Percentiles rank a stretch among this genome's conserved stretches.
Conservation (phyloP, 2,888 invertebrate species). For the Trachelus tabidus region DNA sequence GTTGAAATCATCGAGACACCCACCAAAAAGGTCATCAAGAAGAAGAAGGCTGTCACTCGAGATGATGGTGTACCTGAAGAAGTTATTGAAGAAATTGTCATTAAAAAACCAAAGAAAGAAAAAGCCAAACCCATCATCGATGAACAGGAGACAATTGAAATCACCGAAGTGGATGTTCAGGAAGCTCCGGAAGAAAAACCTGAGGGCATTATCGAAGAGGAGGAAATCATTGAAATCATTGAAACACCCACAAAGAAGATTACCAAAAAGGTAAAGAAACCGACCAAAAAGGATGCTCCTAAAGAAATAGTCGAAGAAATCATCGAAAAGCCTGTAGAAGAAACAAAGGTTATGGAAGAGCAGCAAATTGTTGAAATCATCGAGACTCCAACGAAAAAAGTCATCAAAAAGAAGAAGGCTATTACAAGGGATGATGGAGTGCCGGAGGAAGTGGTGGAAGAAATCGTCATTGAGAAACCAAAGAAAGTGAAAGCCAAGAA, state of each 20-base stretch:
- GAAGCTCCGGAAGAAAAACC: constrained; percentile 36
- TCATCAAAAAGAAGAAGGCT: constrained; percentile 25
- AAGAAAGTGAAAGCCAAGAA: constrained; percentile 36
- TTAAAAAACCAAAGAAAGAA: constrained; percentile 27
- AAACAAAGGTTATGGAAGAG: constrained; percentile 27
- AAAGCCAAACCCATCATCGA: constrained; percentile 33
- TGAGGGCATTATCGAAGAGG: constrained; percentile 33
- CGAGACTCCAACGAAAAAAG: constrained; percentile 22
- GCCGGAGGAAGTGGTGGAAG: constrained; percentile 46
- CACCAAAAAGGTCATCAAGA: constrained; percentile 22
- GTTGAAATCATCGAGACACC: constrained; percentile 30
- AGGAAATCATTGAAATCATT: constrained; percentile 25
- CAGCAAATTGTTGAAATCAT: constrained; percentile 37
- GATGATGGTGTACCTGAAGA: constrained; percentile 43
- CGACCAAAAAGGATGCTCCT: constrained; percentile 36
- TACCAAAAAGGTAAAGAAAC: constrained; percentile 23
- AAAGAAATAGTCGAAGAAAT: constrained; percentile 20
- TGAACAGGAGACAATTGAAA: constrained; percentile 37
- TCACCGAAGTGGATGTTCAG: constrained; percentile 36
- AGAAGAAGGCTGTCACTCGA: constrained; percentile 21
- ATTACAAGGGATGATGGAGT: constrained; percentile 30
- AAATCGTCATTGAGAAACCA: constrained; percentile 37
- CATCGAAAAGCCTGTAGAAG: constrained; percentile 25
- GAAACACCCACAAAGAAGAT: constrained; percentile 21
- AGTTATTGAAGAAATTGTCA: constrained; percentile 42